Evolutionary conservation across 2,888 invertebrate species (phyloP), one percentile per base, ranked within the genome.

Genomic region (Tryphoninae sp.): DNA sequence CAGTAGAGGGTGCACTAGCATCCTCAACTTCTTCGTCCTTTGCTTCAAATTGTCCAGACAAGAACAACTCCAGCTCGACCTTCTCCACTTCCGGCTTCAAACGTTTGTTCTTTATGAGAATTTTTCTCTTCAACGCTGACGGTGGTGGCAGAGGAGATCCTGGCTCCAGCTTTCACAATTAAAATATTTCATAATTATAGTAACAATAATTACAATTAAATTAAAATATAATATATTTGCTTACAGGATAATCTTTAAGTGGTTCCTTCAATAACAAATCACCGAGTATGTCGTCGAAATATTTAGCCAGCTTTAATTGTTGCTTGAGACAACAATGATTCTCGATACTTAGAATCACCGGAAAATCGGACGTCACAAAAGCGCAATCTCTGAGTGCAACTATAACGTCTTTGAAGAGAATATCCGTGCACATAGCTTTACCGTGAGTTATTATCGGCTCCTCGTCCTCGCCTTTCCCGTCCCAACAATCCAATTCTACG

Each of bases 361-460:
- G 95, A 86, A 93, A 95, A 61, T 95, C 95, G 26, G 94, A 94
- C 2, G 95, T 94, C 51, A 95, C 94, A 89, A 95, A 95, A 11
- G 95, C 95, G 75, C 95, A 95, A 88, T 96, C 95, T 82, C 94
- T 92, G 84, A 95, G 94, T 71, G 95, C 95, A 83, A 93, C 92
- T 75, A 95, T 94, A 2, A 95, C 95, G 89, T 95, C 95, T 93
- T 93, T 91, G 84, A 90, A 90, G 0, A 94, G 90, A 83, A 95
- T 95, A 87, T 96, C 95, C 16, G 95, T 95, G 89, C 95, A 96
- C 95, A 96, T 95, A 33, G 95, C 95, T 89, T 95, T 95, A 19
- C 95, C 95, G 89, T 95, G 95, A 53, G 95, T 96, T 85, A 95
- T 95, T 85, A 96, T 95, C 2, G 95, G 95, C 86, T 96, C 95